Percentiles rank a stretch among this genome's conserved stretches.
Evolutionary conservation across 2,888 invertebrate genomes (phyloP).

Genomic region (Aplocera efformata): DNA sequence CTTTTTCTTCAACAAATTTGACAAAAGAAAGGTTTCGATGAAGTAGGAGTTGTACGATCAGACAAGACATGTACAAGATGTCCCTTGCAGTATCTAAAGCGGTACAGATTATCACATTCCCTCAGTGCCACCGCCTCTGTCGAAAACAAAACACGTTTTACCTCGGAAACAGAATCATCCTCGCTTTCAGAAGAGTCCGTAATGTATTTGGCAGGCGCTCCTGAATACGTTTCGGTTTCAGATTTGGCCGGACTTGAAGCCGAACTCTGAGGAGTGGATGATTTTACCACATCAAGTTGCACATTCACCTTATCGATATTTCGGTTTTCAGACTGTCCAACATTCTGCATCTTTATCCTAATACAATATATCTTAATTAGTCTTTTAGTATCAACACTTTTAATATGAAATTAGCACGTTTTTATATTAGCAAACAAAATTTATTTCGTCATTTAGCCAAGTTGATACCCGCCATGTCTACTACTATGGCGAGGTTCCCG

Average conservation of each 20-base stretch:
- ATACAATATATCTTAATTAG: constrained; percentile 78
- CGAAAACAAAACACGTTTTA: constrained; percentile 83
- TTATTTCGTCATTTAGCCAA: constrained; percentile 84
- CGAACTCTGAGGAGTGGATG: constrained; percentile 91
- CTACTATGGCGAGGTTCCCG: constrained; percentile 87
- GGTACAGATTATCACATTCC: constrained; percentile 79
- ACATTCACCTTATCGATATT: constrained; percentile 90
- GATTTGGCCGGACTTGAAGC: constrained; percentile 91
- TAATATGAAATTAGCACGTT: constrained; percentile 77
- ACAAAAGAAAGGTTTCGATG: constrained; percentile 47
- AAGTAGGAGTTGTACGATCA: constrained; percentile 61
- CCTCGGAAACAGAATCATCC: constrained; percentile 98
- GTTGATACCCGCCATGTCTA: constrained; percentile 89
- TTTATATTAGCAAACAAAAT: constrained; percentile 79
- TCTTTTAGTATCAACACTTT: constrained; percentile 79
- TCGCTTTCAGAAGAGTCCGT: constrained; percentile 97
- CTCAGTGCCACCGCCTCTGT: constrained; percentile 76
- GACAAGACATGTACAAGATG: constrained; percentile 82
- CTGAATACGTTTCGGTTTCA: constrained; percentile 92
- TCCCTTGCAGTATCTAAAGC: constrained; percentile 84
- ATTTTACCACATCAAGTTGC: constrained; percentile 85
- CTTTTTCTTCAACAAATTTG: constrained; percentile 45
- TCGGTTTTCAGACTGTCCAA: constrained; percentile 91
- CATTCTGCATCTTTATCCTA: constrained; percentile 95
- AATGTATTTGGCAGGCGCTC: constrained; percentile 92